phyloP scores from a whole-genome alignment of 2,888 invertebrate genomes.

The Oxyscelio sp. region DNA sequence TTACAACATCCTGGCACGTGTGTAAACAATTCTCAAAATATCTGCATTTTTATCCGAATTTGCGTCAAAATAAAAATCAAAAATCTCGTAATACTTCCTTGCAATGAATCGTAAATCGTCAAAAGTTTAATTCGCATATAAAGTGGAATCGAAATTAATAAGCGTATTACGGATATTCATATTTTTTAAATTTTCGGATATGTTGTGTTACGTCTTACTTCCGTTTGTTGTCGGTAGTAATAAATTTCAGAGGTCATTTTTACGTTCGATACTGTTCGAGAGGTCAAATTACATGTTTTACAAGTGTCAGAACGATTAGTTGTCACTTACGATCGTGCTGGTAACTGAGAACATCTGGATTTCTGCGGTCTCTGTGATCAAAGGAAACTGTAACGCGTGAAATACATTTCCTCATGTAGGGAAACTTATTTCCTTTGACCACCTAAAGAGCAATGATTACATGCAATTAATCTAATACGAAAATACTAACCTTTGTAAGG shows the following conservation, averaged over 20 bases:
- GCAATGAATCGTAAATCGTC: no score
- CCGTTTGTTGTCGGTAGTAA: conserved; percentile 66
- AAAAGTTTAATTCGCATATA: no score
- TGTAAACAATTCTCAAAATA: no score
- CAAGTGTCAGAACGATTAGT: conserved; percentile 83
- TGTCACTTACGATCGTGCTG: conserved; percentile 59
- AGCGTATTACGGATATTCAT: background rate
- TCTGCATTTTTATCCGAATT: no score
- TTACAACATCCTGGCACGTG: no score
- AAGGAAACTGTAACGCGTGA: conserved; percentile 41
- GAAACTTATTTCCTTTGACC: background rate
- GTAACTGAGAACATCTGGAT: conserved; percentile 76
- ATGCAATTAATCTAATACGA: background rate
- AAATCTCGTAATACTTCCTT: no score
- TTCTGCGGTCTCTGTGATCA: conserved; percentile 79
- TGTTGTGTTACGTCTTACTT: conserved; percentile 30
- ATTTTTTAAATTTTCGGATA: conserved; percentile 38
- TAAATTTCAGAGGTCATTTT: conserved; percentile 69
- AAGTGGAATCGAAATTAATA: conserved; percentile 25
- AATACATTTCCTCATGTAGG: conserved; percentile 24
- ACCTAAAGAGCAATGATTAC: background rate
- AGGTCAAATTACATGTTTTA: conserved; percentile 86
- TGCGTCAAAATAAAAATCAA: no score
- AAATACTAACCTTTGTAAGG: background rate
- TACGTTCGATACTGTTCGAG: conserved; percentile 75